Percentiles rank a stretch among this genome's conserved stretches.
These are phyloP conservation scores for Galeruca laticollis DNA, from an alignment of 2,888 invertebrate genomes.

Conservation along the genomic window DNA sequence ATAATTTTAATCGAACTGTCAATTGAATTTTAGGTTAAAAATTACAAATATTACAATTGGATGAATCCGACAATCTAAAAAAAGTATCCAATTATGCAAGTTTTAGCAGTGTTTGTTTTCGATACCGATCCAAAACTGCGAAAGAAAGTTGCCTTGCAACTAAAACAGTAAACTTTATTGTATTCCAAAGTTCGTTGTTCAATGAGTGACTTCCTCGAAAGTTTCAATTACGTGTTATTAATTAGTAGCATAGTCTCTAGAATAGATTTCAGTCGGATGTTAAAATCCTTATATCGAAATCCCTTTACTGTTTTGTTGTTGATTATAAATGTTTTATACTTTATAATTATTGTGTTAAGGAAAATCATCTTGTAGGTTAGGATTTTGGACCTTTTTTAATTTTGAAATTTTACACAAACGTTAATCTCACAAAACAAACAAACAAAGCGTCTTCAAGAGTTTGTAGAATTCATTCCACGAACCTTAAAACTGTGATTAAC, in stretches of 20 bases:
- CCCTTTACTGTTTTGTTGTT: background rate
- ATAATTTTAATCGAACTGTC: too few species aligned
- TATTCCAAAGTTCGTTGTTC: too few species aligned
- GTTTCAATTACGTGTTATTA: constrained; percentile 7
- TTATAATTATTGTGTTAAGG: constrained; percentile 10
- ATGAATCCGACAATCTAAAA: too few species aligned
- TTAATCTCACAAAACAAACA: constrained; percentile 4
- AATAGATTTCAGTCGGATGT: constrained; percentile 25
- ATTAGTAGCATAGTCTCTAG: constrained; percentile 18
- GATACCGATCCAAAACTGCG: too few species aligned
- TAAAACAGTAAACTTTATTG: too few species aligned
- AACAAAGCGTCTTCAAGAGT: background rate
- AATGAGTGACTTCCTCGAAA: constrained; percentile 18
- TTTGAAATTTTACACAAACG: constrained; percentile 4
- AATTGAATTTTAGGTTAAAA: too few species aligned
- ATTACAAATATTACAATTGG: too few species aligned
- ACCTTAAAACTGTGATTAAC: constrained; percentile 11
- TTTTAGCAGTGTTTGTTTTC: too few species aligned
- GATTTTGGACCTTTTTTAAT: constrained; percentile 25
- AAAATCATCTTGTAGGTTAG: constrained; percentile 10
- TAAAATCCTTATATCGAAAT: constrained; percentile 18
- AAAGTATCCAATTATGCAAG: too few species aligned
- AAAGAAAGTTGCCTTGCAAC: too few species aligned
- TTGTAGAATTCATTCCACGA: background rate
- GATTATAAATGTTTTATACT: background rate